A percentile compares a stretch with the other conserved stretches of the same genome.
These are phyloP conservation scores for Bothrops jararaca DNA, from an alignment of 2,113 vertebrate genomes.

Conservation along the genomic window DNA sequence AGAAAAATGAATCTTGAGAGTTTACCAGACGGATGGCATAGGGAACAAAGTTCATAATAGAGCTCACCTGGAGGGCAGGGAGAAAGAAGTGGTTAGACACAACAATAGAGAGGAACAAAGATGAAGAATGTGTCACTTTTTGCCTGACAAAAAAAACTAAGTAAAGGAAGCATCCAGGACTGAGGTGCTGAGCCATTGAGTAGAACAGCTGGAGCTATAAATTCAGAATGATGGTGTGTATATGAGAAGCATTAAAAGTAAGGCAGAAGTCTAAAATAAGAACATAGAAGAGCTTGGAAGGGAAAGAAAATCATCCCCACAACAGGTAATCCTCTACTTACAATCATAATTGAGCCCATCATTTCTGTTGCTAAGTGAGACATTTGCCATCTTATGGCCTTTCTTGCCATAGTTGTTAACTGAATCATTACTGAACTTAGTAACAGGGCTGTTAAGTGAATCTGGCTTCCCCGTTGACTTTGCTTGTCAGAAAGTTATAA, in stretches of 20 bases:
- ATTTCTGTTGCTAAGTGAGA: too few species aligned
- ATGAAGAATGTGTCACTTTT: neutral
- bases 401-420: too few species aligned
- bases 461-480: too few species aligned
- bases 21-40: too few species aligned
- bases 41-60: neutral
- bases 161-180: neutral
- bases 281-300: neutral
- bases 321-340: too few species aligned
- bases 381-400: too few species aligned
- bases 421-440: too few species aligned
- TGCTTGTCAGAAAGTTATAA: too few species aligned
- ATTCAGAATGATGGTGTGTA: neutral
- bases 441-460: too few species aligned
- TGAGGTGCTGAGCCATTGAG: neutral
- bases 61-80: neutral
- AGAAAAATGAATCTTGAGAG: too few species aligned
- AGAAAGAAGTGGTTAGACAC: slow-evolving; percentile 39
- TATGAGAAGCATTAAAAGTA: neutral
- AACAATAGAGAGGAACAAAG: slow-evolving; percentile 10
- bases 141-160: neutral
- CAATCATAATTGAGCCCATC: too few species aligned
- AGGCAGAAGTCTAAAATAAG: neutral
- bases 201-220: neutral
- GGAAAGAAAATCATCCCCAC: neutral